Base-by-base conservation (phyloP, 2,888 invertebrate species). In the Minunthozetes semirufus region DNA sequence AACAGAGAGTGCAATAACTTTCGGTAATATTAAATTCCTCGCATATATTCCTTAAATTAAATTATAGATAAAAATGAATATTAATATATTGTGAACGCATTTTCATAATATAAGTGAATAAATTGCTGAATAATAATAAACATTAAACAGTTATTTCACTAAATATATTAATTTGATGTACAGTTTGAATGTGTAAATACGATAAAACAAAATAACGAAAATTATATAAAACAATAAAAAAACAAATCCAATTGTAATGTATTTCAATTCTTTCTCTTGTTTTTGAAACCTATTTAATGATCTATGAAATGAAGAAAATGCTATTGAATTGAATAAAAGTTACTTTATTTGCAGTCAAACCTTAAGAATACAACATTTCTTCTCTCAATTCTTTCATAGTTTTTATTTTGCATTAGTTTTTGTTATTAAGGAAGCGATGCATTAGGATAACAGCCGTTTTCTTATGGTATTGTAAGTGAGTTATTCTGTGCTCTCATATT, bases 41-140 rank as follows among this genome's bases (percentile, higher is more conserved):
- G 70, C 25, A 70, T 70, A 42, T 68, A 38, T 42, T 48, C 27
- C 46, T 38, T 38, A 46, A 70, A 70, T 70, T 70, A 46, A 70
- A 70, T 70, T 70, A 70, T 70, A 46, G 70, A 70, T 48, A 22
- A 70, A 46, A 70, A 70, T 66, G 17, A 66, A 66, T 66, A 70
- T 70, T 70, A 70, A 70, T 70, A 70, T 48, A 70, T 48, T 70
- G 46, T 70, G 70, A 70, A 70, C 15, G 46, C 19, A 48, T 70
- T 46, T 25, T 70, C 42, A 66, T 38, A 66, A 38, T 19, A n/a
- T 19, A 66, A 33, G 27, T 66, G 33, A 33, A 33, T 19, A 66
- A 38, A 66, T 66, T 33, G 33, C 15, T 66, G 1, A 27, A 61
- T 61, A 61, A n/a, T 27, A n/a, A 61, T 27, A 29, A 61, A 19